phyloP scores from a whole-genome alignment of 2,888 invertebrate species.

The Drosophila birchii region DNA sequence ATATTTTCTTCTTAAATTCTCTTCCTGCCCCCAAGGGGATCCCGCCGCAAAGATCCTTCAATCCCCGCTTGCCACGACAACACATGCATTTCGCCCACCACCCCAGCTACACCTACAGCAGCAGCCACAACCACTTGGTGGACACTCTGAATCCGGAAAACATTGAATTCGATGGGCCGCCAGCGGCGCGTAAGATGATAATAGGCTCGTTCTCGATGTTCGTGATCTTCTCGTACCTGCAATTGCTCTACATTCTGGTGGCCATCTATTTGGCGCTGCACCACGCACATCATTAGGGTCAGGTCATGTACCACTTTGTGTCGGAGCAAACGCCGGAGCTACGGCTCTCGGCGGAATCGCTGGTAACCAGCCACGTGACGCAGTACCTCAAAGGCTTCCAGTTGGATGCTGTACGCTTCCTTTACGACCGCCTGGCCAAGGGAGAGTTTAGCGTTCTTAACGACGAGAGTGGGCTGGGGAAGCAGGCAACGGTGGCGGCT shows the following conservation, averaged over 20 bases:
- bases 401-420: conserved; percentile 80
- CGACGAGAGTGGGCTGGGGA: conserved; percentile 84
- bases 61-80: conserved; percentile 4
- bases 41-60: not conserved
- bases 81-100: conserved; percentile 68
- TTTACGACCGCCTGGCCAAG: conserved; percentile 78
- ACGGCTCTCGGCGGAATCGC: conserved; percentile 65
- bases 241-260: conserved; percentile 83
- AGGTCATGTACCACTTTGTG: conserved; percentile 82
- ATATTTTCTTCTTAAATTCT: conserved; percentile 19
- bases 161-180: conserved; percentile 80
- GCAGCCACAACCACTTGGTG: conserved; percentile 54
- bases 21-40: not conserved
- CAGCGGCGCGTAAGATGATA: conserved; percentile 74
- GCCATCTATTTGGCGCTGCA: conserved; percentile 82
- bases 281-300: conserved; percentile 48
- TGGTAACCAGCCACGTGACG: conserved; percentile 72
- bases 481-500: conserved; percentile 75
- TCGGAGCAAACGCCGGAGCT: conserved; percentile 78
- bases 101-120: conserved; percentile 32
- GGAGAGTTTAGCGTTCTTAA: conserved; percentile 81
- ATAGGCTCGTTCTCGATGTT: conserved; percentile 83
- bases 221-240: conserved; percentile 83
- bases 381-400: conserved; percentile 83
- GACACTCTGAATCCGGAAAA: conserved; percentile 51